Evolutionary conservation across 2,797 vertebrate species (phyloP), one percentile per base, ranked within the genome.

Genomic region (Eupleurogrammus muticus): DNA sequence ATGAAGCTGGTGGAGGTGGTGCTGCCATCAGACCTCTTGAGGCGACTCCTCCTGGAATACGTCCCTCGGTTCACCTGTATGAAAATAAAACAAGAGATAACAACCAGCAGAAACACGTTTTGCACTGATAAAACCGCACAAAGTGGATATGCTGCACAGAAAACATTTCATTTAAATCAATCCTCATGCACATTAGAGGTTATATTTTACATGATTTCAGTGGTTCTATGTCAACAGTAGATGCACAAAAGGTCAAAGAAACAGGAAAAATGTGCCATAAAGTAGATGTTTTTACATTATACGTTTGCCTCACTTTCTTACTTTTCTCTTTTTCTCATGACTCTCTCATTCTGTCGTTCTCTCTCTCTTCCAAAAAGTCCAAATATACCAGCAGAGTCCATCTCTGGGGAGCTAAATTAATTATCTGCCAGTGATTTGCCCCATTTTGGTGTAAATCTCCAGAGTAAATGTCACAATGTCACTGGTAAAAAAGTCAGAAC

Each of bases 1-100:
- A 98, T 98, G 93, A 98, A 98, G 87, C 97, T 98, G 87, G 97
- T 99, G 73, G 97, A 97, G 58, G 97, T 97, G 75, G 97, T 99
- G 92, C 96, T 97, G 84, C 97, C 97, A 90, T 99, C 97, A 0
- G 97, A 99, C 68, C 97, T 94, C 85, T 98, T 99, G 66, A 99
- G 90, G 7, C 96, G 95, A 89, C 97, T 98, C 83, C 97, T 94
- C 70, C 97, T 93, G 23, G 96, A 97, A 54, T 97, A 95, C 52
- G 97, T 98, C 75, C 96, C 97, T 85, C 96, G 91, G 86, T 95
- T 95, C 81, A 97, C 97, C 97, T 95, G 84, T 0, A 1, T 3
- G 34, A 9, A 3, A 35, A 60, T 28, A 28, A 2, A 19, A 20
- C 17, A n/a, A n/a, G 17, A 71, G 5, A 48, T 34, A 2, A 46